Percentiles rank a stretch among this genome's conserved stretches.
Evolutionary conservation across 2,797 vertebrate species (phyloP).

Genomic region (Pelobates cultripes): DNA sequence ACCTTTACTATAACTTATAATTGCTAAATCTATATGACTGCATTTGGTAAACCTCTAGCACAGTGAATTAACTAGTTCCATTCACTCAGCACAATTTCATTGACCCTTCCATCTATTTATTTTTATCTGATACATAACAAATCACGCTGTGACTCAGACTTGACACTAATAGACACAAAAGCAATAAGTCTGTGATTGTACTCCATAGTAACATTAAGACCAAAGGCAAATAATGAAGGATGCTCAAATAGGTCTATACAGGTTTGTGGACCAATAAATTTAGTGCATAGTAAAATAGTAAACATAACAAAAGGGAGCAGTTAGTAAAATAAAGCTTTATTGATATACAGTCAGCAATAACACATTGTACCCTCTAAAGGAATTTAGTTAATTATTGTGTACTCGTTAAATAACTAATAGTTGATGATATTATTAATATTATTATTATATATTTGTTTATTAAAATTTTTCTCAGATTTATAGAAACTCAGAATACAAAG

Average conservation of each 20-base stretch:
- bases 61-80: neutral
- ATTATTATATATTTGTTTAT: neutral
- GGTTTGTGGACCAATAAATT: constrained; percentile 27
- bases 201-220: constrained; percentile 12
- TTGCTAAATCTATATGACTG: neutral
- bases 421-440: too few relatives aligned
- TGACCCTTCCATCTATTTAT: neutral
- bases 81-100: constrained; percentile 1
- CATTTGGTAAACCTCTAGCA: neutral
- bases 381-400: constrained; percentile 30
- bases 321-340: constrained; percentile 19
- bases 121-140: constrained; percentile 34
- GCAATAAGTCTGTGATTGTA: constrained; percentile 25
- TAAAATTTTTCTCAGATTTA: too few relatives aligned
- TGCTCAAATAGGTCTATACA: neutral
- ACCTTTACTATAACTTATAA: neutral
- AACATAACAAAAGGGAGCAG: constrained; percentile 27
- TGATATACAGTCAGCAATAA: constrained; percentile 13
- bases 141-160: constrained; percentile 21
- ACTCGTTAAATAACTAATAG: neutral
- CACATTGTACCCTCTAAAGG: constrained; percentile 9
- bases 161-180: constrained; percentile 27
- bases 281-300: constrained; percentile 14
- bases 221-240: neutral
- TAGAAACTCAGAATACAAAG: too few relatives aligned